Evolutionary conservation across 2,797 vertebrate genomes (phyloP), one percentile per base, ranked within the genome.

Genomic region (Hemitrygon akajei): DNA sequence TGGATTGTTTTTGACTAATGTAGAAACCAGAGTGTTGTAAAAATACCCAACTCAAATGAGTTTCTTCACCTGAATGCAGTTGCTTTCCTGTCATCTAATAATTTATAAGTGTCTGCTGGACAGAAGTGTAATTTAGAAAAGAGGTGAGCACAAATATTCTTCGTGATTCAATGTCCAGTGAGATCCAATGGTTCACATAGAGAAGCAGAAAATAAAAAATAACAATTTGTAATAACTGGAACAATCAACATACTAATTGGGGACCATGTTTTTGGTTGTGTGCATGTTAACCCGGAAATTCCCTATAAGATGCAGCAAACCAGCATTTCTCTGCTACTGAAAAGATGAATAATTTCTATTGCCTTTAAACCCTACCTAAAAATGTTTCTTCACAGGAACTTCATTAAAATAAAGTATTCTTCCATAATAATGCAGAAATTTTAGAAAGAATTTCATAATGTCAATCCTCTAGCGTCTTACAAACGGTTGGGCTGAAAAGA

Each of bases 91-190:
- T 76, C 91, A 92, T 75, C 91, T 47, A 75, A 92, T 92, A 92
- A 92, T 92, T 76, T 76, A 93, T 93, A 71, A 47, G 47, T 93
- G 71, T 16, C 71, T 56, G 91, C 69, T 93, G 47, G 69, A 76
- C 91, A 56, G 91, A 75, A 92, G 40, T 86, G 82, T 92, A 73
- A 92, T 92, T 92, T 92, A 73, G 91, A 75, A 69, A 92, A 73
- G 34, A 93, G 69, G 40, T 71, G 76, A 56, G 91, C 71, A 76
- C 40, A 73, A 92, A 93, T 75, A 30, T 40, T 69, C 58, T 75
- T 27, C 76, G 12, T 30, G 22, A 56, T 76, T 30, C 71, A 30
- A 14, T 58, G 71, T 93, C 71, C 40, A 56, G 40, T 30, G 69
- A 56, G 11, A n/a, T 58, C 12, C 27, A 30, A 93, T 56, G 22